Base-by-base conservation (phyloP, 2,797 vertebrate species). In the Microctenopoma stevenorrisi region DNA sequence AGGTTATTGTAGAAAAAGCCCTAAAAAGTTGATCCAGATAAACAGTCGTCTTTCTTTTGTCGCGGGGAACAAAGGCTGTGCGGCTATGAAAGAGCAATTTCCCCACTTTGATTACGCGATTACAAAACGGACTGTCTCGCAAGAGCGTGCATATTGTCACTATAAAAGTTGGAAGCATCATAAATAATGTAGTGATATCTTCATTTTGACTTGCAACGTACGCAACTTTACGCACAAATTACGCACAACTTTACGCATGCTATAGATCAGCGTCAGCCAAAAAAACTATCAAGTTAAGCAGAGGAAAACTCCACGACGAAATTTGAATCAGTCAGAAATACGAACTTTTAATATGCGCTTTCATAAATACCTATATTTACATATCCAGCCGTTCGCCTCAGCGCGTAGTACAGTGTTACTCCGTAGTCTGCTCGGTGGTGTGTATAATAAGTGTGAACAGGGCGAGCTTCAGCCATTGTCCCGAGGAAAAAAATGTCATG, bases 1-100 rank as follows among this genome's bases (percentile, higher is more conserved):
- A 93, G 90, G 70, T 91, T 93, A 89, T 93, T 90, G 86, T 91
- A 91, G 85, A 86, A 91, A 90, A 89, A 90, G 89, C 88, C 74
- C 63, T 49, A 78, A 88, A 88, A 92, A 91, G 86, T 91, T 91
- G 79, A 84, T 87, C 58, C 68, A 88, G 83, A 85, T 78, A 73
- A 79, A 81, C 69, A 67, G 62, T 83, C 78, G 53, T 49, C 37
- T 60, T 50, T 68, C 76, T 76, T 86, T 80, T 76, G 76, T 83
- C 7, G 74, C 61, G 16, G 78, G 53, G 67, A 58, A 87, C 79
- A 84, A 90, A 86, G 54, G 70, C 70, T 57, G 62, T 43, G 64
- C 72, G 42, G 62, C 68, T 58, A 82, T 84, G 77, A 87, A 83
- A 81, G 3, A 71, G 72, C 68, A 59, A 81, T 86, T 78, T 73